A percentile compares a stretch with the other conserved stretches of the same genome.
phyloP scores from a whole-genome alignment of 2,797 vertebrate species.

The Danio aesculapii region DNA sequence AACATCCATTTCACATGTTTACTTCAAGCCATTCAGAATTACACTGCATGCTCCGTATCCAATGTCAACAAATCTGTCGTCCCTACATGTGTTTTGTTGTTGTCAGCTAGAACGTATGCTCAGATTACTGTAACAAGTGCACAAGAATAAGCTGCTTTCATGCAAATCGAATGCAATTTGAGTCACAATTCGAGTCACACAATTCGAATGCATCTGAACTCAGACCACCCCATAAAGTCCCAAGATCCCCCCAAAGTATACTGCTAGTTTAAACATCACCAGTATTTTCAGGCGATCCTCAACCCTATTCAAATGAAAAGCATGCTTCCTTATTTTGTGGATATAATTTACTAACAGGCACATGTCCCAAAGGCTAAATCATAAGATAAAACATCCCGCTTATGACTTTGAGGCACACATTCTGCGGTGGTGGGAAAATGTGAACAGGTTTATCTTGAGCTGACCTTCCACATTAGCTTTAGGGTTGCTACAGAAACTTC shows the following conservation, averaged over 20 bases:
- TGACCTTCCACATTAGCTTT: not conserved
- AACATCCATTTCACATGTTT: too few relatives aligned
- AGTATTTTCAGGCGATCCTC: too few relatives aligned
- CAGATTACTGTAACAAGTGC: not conserved
- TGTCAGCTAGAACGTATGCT: not conserved
- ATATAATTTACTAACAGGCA: not conserved
- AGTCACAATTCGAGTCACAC: too few relatives aligned
- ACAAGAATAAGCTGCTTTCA: too few relatives aligned
- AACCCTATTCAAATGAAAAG: too few relatives aligned
- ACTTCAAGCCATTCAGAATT: too few relatives aligned
- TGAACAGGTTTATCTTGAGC: conserved; percentile 1
- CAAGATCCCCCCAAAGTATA: too few relatives aligned
- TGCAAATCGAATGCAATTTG: too few relatives aligned
- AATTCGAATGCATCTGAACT: too few relatives aligned
- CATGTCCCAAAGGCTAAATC: not conserved
- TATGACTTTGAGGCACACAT: not conserved
- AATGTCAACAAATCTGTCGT: not conserved
- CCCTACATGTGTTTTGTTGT: not conserved
- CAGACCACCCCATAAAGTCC: too few relatives aligned
- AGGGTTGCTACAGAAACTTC: not conserved
- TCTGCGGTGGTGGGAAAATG: not conserved
- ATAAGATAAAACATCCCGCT: not conserved
- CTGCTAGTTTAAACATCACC: too few relatives aligned
- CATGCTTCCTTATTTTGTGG: not conserved
- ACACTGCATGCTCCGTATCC: too few relatives aligned